These are phyloP conservation scores for Agrochola macilenta DNA, from an alignment of 2,888 invertebrate genomes.

Conservation along the genomic window DNA sequence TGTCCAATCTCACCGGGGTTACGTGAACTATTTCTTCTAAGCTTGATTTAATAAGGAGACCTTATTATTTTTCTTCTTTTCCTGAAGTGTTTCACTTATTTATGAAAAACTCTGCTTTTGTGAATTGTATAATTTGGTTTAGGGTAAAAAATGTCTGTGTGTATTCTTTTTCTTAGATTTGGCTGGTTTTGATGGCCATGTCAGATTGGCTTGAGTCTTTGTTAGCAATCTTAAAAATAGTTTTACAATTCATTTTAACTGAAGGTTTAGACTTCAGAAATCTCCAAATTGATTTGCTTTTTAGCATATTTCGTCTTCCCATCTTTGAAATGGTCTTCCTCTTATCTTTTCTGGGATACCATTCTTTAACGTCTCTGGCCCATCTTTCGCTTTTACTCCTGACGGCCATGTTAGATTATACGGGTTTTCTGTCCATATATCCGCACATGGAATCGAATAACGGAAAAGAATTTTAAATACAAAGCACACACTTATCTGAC, in stretches of 20 bases:
- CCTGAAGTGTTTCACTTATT: constrained; percentile 19
- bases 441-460: not conserved
- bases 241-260: not conserved
- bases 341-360: not conserved
- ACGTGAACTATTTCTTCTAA: constrained; percentile 40
- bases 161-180: not conserved
- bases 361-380: not conserved
- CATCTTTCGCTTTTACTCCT: not conserved
- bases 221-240: not conserved
- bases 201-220: not conserved
- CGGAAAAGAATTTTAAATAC: not conserved
- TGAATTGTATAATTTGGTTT: not conserved
- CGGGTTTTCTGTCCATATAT: not conserved
- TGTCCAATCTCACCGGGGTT: constrained; percentile 47
- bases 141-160: not conserved
- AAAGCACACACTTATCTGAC: not conserved
- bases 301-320: not conserved
- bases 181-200: not conserved
- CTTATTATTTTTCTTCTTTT: constrained; percentile 27
- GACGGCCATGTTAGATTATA: not conserved
- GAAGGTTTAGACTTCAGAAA: not conserved
- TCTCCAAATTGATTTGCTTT: not conserved
- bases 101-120: constrained; percentile 3
- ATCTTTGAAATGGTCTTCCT: not conserved
- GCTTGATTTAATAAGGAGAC: constrained; percentile 43